Conservation (phyloP, 1,140 invertebrate genomes). For the Pseudomyrmex gracilis region DNA sequence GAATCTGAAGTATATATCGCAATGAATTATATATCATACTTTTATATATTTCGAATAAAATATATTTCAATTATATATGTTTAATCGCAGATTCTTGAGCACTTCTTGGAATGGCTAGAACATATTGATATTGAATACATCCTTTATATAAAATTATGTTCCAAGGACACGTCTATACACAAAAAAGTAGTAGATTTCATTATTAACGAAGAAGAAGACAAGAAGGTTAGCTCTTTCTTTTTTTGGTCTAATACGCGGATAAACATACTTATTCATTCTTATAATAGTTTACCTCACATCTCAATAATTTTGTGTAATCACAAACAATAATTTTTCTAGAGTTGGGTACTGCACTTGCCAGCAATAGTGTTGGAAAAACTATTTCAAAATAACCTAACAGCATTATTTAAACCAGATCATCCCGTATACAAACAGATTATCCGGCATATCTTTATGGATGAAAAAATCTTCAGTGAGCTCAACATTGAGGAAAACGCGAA, state of each 20-base stretch:
- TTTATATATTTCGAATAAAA: conserved; percentile 13
- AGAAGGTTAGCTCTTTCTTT: conserved; percentile 67
- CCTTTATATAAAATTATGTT: conserved; percentile 79
- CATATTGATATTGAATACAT: conserved; percentile 74
- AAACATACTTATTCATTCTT: neutral
- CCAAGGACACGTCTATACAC: conserved; percentile 73
- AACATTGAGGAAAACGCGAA: conserved; percentile 78
- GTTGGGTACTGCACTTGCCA: conserved; percentile 73
- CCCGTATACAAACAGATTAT: conserved; percentile 80
- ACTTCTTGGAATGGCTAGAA: conserved; percentile 74
- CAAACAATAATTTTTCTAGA: conserved; percentile 61
- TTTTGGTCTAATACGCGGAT: neutral
- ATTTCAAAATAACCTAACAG: conserved; percentile 82
- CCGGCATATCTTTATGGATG: conserved; percentile 80
- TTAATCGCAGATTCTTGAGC: conserved; percentile 71
- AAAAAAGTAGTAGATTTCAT: conserved; percentile 78
- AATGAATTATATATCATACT: conserved; percentile 17
- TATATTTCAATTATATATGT: conserved; percentile 36
- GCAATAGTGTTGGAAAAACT: conserved; percentile 80
- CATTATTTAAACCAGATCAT: conserved; percentile 79
- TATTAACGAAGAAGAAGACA: conserved; percentile 64
- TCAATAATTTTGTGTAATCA: no score
- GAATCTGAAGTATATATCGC: conserved; percentile 51
- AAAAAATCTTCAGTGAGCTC: conserved; percentile 62
- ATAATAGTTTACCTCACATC: neutral